Evolutionary conservation across 2,113 vertebrate genomes (phyloP), one percentile per base, ranked within the genome.

Genomic region (Passer montanus): DNA sequence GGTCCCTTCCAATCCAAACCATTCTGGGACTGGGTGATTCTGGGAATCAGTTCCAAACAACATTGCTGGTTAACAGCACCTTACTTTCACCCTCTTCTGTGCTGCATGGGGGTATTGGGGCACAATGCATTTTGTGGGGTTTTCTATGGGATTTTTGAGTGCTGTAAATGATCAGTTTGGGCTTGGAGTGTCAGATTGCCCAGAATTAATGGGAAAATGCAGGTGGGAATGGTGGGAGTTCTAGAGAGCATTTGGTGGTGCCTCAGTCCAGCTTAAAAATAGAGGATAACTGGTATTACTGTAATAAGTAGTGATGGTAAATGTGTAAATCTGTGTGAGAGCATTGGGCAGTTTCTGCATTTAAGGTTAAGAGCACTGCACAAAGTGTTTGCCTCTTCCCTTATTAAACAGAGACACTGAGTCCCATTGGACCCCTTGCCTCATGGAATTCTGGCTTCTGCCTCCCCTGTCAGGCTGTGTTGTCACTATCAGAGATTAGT

Each of bases 81-180:
- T 63, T 67, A 20, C 56, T 35, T 79, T 16, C 12, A 2, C 47
- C 35, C 5, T 28, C 43, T 68, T 46, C 62, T 35, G 2, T 6
- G 58, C 52, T 63, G 23, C 10, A 0, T 10, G 43, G 27, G 33
- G 6, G 27, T 64, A 2, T 27, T 17, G 43, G 41, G 47, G 24
- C 28, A 21, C 0, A 0, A 1, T 37, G 43, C 10, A 0, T 37
- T 81, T 70, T 9, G 15, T 44, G 41, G 11, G 16, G 44, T 12
- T 47, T 77, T 21, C 30, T 78, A 2, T 6, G 63, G 47, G 4
- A 15, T 68, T 56, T 66, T 39, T 55, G 35, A 75, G 26, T 33
- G 39, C 67, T 58, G 5, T n/a, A 12, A 66, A 41, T 41, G 44
- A 39, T 63, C 11, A 2, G 3, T 50, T 66, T 18, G 35, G 37